Evolutionary conservation across 2,888 invertebrate species (phyloP).

Genomic region (Cordilura impudica): DNA sequence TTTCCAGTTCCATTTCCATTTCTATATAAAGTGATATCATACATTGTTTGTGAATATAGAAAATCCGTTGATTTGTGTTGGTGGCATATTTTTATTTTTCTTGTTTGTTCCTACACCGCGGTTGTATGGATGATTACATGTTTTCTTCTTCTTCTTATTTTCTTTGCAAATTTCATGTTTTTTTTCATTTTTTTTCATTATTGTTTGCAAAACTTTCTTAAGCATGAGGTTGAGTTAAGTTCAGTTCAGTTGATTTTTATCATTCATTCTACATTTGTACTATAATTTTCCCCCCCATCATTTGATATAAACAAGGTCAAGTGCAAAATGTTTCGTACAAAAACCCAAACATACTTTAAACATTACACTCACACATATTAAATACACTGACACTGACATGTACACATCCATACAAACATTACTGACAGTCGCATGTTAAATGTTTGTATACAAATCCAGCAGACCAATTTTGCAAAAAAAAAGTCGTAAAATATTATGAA

Average conservation of each 20-base stretch:
- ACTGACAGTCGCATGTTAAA: constrained; percentile 2
- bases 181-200: not conserved
- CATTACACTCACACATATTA: not conserved
- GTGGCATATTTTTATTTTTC: no score
- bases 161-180: not conserved
- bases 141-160: not conserved
- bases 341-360: constrained; percentile 24
- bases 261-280: constrained; percentile 33
- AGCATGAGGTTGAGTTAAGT: constrained; percentile 29
- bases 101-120: no score
- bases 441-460: not conserved
- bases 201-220: constrained; percentile 25
- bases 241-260: constrained; percentile 29
- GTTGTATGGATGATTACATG: constrained; percentile 12
- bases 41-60: not conserved
- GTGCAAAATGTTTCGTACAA: constrained; percentile 47
- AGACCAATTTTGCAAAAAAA: not conserved
- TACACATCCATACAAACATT: not conserved
- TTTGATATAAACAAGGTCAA: constrained; percentile 57
- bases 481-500: constrained; percentile 9
- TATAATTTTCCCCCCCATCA: constrained; percentile 20
- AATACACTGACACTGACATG: not conserved
- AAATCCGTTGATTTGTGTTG: no score
- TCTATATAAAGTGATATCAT: constrained; percentile 31
- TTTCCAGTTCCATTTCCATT: constrained; percentile 18